Conservation (phyloP, 2,113 vertebrate species). For the Turdus rufiventris region DNA sequence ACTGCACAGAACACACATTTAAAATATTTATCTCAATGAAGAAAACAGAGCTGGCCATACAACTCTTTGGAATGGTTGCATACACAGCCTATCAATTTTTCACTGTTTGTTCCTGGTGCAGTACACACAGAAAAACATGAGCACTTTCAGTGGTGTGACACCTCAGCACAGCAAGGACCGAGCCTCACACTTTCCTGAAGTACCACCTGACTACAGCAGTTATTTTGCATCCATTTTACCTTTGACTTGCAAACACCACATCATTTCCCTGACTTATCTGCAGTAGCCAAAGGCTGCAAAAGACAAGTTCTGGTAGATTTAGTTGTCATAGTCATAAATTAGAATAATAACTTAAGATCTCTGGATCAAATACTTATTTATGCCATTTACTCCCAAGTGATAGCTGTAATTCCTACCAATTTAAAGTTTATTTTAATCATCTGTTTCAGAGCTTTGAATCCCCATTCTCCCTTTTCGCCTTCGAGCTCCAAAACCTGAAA, state of each 20-base stretch:
- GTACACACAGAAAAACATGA: neutral
- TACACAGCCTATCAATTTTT: neutral
- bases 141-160: neutral
- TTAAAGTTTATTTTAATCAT: slow-evolving; percentile 99
- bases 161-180: neutral
- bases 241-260: neutral
- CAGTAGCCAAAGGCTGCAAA: neutral
- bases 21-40: neutral
- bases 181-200: neutral
- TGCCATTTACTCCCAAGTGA: neutral
- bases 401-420: slow-evolving; percentile 80
- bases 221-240: neutral
- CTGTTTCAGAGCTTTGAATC: slow-evolving; percentile 99
- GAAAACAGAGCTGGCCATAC: neutral
- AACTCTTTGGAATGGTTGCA: neutral
- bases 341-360: neutral
- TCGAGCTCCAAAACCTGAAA: slow-evolving; percentile 95
- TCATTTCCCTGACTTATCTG: neutral
- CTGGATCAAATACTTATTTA: neutral
- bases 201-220: neutral
- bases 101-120: neutral
- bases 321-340: neutral
- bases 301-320: neutral
- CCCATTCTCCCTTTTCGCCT: slow-evolving; percentile 99
- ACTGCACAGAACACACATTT: neutral